phyloP scores from a whole-genome alignment of 2,113 vertebrate species.

The Nycticryphes semicollaris region DNA sequence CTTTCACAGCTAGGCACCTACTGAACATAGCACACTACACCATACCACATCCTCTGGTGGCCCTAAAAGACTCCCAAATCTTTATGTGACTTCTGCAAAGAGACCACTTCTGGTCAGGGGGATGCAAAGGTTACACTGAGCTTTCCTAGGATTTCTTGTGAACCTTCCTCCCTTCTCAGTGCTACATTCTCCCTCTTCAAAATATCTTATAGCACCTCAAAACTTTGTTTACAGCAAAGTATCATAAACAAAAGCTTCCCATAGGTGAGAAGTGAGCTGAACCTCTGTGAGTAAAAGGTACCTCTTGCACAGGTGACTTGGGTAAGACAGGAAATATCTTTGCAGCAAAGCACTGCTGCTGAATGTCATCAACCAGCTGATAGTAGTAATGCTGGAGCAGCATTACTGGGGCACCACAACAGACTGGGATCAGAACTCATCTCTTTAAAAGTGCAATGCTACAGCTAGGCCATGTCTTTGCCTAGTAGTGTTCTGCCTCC shows the following conservation, averaged over 20 bases:
- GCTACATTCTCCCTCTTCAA: not conserved
- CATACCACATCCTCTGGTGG: not conserved
- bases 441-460: not conserved
- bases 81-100: not conserved
- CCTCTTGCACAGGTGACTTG: fast-evolving
- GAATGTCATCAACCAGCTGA: not conserved
- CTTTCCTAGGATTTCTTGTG: not conserved
- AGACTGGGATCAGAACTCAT: not conserved
- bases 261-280: not conserved
- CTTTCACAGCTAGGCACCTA: not conserved
- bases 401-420: not conserved
- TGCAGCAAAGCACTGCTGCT: not conserved
- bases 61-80: not conserved
- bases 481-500: not conserved
- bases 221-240: not conserved
- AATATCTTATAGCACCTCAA: not conserved
- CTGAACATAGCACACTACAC: fast-evolving
- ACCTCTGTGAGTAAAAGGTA: not conserved
- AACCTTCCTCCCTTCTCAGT: not conserved
- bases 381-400: fast-evolving
- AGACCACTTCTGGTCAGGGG: not conserved
- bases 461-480: fast-evolving
- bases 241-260: not conserved
- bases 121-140: not conserved
- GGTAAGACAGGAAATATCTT: no score